Evolutionary conservation across 2,888 invertebrate species (phyloP).

Genomic region (Acanthosoma haemorrhoidale): DNA sequence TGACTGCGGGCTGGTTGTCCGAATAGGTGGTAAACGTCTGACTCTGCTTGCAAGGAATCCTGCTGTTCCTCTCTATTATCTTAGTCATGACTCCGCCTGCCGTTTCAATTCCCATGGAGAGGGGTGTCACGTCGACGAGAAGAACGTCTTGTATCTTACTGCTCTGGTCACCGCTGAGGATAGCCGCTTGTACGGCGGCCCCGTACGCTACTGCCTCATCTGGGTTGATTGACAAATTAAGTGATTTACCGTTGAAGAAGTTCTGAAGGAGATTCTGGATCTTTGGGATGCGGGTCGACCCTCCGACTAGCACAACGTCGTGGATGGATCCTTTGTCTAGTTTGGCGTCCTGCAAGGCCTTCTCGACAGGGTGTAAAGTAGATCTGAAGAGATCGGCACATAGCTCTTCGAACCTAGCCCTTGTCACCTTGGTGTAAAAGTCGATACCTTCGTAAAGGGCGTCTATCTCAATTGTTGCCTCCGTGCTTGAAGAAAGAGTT

Average conservation of each 20-base stretch:
- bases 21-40: slow-evolving; percentile 73
- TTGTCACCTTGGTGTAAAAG: slow-evolving; percentile 79
- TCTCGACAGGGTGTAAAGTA: slow-evolving; percentile 79
- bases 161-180: slow-evolving; percentile 58
- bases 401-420: slow-evolving; percentile 84
- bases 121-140: slow-evolving; percentile 56
- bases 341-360: slow-evolving; percentile 72
- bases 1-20: slow-evolving; percentile 73
- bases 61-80: slow-evolving; percentile 65
- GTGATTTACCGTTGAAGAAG: slow-evolving; percentile 59
- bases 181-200: slow-evolving; percentile 69
- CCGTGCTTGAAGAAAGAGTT: slow-evolving; percentile 69
- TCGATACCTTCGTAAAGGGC: slow-evolving; percentile 84
- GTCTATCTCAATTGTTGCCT: slow-evolving; percentile 80
- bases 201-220: slow-evolving; percentile 83
- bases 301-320: slow-evolving; percentile 81
- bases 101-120: slow-evolving; percentile 74
- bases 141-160: slow-evolving; percentile 65
- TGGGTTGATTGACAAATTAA: slow-evolving; percentile 68
- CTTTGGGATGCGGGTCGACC: slow-evolving; percentile 87
- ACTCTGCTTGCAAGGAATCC: slow-evolving; percentile 66
- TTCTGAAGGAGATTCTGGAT: slow-evolving; percentile 77
- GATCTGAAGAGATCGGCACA: slow-evolving; percentile 77
- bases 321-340: slow-evolving; percentile 74
- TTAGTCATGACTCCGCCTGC: slow-evolving; percentile 73